phyloP scores from a whole-genome alignment of 2,888 invertebrate species.

The Microplitis manilae region DNA sequence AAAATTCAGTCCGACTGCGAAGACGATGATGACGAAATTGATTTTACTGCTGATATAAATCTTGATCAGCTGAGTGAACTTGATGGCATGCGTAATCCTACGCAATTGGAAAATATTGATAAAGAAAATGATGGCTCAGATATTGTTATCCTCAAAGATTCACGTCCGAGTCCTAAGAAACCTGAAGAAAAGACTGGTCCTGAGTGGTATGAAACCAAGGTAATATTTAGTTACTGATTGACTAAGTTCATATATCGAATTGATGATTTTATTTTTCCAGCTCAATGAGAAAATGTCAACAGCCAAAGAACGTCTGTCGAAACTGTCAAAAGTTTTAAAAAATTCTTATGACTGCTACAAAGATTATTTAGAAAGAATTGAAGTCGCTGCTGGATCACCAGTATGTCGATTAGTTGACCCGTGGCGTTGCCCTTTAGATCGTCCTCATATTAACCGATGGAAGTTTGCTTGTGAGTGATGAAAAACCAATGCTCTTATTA shows the following conservation, averaged over 20 bases:
- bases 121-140: slow-evolving; percentile 52
- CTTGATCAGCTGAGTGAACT: slow-evolving; percentile 46
- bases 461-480: slow-evolving; percentile 67
- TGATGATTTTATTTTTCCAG: slow-evolving; percentile 50
- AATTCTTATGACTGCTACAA: slow-evolving; percentile 65
- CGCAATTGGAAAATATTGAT: slow-evolving; percentile 63
- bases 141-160: slow-evolving; percentile 24
- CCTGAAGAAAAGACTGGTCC: slow-evolving; percentile 46
- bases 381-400: slow-evolving; percentile 58
- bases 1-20: slow-evolving; percentile 61
- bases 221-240: slow-evolving; percentile 46
- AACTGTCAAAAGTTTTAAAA: slow-evolving; percentile 65
- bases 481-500: background rate
- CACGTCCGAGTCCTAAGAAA: slow-evolving; percentile 20
- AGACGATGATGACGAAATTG: slow-evolving; percentile 44
- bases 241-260: slow-evolving; percentile 6
- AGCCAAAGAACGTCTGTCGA: slow-evolving; percentile 63
- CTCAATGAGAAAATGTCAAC: slow-evolving; percentile 59
- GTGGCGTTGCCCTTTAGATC: slow-evolving; percentile 59
- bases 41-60: slow-evolving; percentile 54
- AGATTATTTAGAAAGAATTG: slow-evolving; percentile 63
- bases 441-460: slow-evolving; percentile 66
- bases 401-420: slow-evolving; percentile 64
- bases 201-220: slow-evolving; percentile 63
- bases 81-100: slow-evolving; percentile 52